Evolutionary conservation across 2,888 invertebrate genomes (phyloP).

Genomic region (Alloplasta piceator): DNA sequence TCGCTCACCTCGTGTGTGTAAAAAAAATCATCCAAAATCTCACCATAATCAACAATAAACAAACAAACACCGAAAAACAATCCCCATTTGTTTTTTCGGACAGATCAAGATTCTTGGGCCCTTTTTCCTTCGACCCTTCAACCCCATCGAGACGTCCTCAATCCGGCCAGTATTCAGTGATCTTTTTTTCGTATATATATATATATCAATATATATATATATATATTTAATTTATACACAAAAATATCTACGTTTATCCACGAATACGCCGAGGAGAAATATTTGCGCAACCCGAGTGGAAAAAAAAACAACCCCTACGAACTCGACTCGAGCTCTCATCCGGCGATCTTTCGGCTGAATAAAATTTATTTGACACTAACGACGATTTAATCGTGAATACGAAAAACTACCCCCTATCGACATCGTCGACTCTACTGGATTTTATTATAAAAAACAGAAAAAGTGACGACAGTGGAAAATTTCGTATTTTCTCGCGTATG

Average conservation of each 20-base stretch:
- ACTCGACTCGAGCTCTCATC: no score
- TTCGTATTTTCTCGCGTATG: constrained; percentile 8
- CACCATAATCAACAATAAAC: constrained; percentile 27
- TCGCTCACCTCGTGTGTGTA: constrained; percentile 45
- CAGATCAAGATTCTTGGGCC: no score
- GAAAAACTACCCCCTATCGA: neutral
- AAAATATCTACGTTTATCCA: neutral
- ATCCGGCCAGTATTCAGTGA: constrained; percentile 41
- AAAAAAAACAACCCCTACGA: neutral
- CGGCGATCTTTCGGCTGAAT: neutral
- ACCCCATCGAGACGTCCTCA: neutral
- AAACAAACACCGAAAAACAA: constrained; percentile 10
- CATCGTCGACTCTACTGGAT: constrained; percentile 27
- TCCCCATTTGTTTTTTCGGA: constrained; percentile 15
- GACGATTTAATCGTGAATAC: neutral
- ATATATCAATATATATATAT: no score
- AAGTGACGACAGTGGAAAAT: constrained; percentile 19
- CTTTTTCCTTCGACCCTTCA: constrained; percentile 11
- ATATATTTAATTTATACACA: constrained; percentile 4
- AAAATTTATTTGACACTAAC: neutral
- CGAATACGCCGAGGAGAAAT: neutral
- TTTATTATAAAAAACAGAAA: constrained; percentile 5
- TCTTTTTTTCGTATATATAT: constrained; percentile 5
- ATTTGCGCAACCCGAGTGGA: neutral
- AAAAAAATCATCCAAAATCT: constrained; percentile 19